phyloP scores from a whole-genome alignment of 1,140 invertebrate genomes.

The Oscheius sp. region DNA sequence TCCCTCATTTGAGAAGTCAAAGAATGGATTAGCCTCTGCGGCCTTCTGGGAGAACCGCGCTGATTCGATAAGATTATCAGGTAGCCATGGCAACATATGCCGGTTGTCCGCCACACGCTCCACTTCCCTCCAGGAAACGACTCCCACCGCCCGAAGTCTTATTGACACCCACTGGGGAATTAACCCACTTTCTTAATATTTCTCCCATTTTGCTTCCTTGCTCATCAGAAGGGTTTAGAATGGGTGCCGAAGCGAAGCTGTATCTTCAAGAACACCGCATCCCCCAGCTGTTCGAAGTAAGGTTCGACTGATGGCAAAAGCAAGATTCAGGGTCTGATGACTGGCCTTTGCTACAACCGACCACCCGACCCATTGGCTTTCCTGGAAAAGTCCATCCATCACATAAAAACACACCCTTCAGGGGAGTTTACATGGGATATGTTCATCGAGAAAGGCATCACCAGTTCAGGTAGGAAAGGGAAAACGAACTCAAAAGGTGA shows the following conservation, averaged over 20 bases:
- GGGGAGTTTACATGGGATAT: conserved; percentile 46
- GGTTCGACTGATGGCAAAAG: conserved; percentile 25
- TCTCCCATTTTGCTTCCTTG: too few species aligned
- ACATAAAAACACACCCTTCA: conserved; percentile 45
- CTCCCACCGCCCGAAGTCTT: too few species aligned
- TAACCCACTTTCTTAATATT: too few species aligned
- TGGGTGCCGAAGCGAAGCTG: conserved; percentile 54
- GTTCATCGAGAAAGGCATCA: conserved; percentile 14
- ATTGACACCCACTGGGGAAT: too few species aligned
- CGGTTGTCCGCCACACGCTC: too few species aligned
- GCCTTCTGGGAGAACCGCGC: too few species aligned
- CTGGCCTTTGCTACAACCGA: conserved; percentile 58
- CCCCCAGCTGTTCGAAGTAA: conserved; percentile 60
- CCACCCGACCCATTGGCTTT: conserved; percentile 56
- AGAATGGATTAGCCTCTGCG: too few species aligned
- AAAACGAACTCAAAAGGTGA: not conserved
- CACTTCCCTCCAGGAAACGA: too few species aligned
- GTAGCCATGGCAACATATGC: too few species aligned
- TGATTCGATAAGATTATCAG: too few species aligned
- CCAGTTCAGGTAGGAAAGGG: not conserved
- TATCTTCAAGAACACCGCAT: conserved; percentile 59
- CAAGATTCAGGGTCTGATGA: conserved; percentile 55
- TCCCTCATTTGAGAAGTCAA: too few species aligned
- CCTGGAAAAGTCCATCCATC: conserved; percentile 47
- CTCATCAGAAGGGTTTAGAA: too few species aligned